Evolutionary conservation across 2,888 invertebrate genomes (phyloP).

Genomic region (Agelastica alni): DNA sequence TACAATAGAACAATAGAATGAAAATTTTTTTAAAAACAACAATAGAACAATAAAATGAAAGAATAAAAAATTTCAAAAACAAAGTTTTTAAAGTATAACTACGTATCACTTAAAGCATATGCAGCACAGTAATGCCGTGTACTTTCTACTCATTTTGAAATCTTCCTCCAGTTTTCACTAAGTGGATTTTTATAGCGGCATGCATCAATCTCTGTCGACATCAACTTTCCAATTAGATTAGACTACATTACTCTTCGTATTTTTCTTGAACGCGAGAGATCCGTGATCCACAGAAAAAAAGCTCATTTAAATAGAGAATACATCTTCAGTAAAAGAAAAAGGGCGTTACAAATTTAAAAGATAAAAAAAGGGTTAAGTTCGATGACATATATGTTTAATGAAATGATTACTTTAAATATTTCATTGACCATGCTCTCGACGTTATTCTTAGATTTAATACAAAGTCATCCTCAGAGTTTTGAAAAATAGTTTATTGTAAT

Average conservation of each 20-base stretch:
- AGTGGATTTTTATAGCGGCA: slow-evolving; percentile 37
- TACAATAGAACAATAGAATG: no score
- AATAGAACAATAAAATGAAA: no score
- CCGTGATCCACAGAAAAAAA: slow-evolving; percentile 26
- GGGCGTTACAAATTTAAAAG: slow-evolving; percentile 19
- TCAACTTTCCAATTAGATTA: slow-evolving; percentile 38
- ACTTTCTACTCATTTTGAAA: slow-evolving; percentile 1
- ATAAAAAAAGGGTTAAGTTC: slow-evolving; percentile 10
- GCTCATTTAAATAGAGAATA: slow-evolving; percentile 35
- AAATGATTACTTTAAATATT: no score
- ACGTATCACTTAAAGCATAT: slow-evolving; percentile 18
- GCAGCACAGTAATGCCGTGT: slow-evolving; percentile 9
- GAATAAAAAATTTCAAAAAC: no score
- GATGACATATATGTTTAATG: slow-evolving; percentile 12
- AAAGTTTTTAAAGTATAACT: no score
- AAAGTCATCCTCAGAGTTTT: no score
- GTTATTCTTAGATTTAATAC: no score
- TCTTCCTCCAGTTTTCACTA: slow-evolving; percentile 29
- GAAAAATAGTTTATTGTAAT: no score
- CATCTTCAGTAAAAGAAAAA: slow-evolving; percentile 26
- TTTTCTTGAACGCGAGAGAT: slow-evolving; percentile 31
- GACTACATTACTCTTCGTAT: slow-evolving; percentile 39
- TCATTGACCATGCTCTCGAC: no score
- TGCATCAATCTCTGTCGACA: slow-evolving; percentile 38
- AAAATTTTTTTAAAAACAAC: no score